These are phyloP conservation scores for Escarpia spicata DNA, from an alignment of 2,888 invertebrate genomes.

Conservation along the genomic window DNA sequence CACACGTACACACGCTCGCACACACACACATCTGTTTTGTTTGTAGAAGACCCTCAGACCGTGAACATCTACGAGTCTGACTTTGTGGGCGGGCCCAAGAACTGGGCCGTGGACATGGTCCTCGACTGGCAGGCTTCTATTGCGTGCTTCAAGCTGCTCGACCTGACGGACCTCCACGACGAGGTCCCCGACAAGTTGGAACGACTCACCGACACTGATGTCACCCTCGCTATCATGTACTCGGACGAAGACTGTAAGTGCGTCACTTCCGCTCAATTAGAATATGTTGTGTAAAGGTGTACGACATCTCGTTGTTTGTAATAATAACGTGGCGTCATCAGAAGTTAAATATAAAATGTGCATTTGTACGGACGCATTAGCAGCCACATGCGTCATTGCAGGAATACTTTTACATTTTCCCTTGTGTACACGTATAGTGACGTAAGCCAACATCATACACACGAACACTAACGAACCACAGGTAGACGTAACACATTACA, in stretches of 20 bases:
- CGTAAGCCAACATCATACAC: no score
- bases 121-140: slow-evolving; percentile 5
- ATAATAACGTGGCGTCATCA: no score
- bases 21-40: no score
- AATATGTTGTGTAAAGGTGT: background rate
- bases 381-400: no score
- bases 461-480: no score
- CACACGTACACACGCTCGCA: no score
- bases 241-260: background rate
- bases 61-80: background rate
- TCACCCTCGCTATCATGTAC: background rate
- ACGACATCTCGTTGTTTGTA: background rate
- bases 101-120: background rate
- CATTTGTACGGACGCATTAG: no score
- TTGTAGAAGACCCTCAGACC: background rate
- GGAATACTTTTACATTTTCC: no score
- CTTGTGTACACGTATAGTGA: no score
- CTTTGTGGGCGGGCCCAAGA: background rate
- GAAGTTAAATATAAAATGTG: no score
- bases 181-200: background rate
- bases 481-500: no score
- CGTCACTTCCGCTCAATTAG: background rate
- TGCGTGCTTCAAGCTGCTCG: background rate
- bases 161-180: background rate
- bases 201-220: background rate